Evolutionary conservation across 1,140 invertebrate genomes (phyloP), one percentile per base, ranked within the genome.

Genomic region (Cotesia glomerata): DNA sequence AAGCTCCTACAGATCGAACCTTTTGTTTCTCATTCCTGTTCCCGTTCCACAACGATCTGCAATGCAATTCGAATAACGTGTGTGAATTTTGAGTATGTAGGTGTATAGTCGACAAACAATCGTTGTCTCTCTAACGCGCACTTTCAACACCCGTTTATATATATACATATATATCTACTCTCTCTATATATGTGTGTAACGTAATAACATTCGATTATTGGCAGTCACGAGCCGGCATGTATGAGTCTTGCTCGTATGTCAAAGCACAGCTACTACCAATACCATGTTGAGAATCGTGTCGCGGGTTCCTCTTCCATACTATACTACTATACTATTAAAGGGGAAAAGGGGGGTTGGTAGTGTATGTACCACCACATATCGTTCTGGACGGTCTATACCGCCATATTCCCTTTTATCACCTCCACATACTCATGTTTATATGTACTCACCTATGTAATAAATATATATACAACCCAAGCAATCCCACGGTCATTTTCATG

Each of bases 131-230:
- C 59, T 62, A 49, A 14, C 16, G 13, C n/a, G 56, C 56, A 58
- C 45, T 51, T 45, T 34, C 14, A 49, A 65, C 63, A 65, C 63
- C 39, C 35, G 14, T 51, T 45, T 51, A 51, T 26, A 35, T 26
- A 14, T 45, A 45, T 45, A 7, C 8, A 45, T 8, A 45, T 45
- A 11, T 4, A 36, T 36, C 7, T 36, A 36, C 35, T n/a, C n/a
- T n/a, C n/a, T n/a, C n/a, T n/a, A 36, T 36, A 39, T 39, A 5
- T 39, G 5, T 39, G 34, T 36, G 79, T 80, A 85, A 85, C 80
- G 81, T 83, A 84, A 85, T 86, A 86, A 85, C 80, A 76, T 83
- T 84, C 82, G 81, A 86, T 86, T 85, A 84, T 84, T 81, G 82
- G 80, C 81, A 82, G 82, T 81, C 77, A 80, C 78, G 78, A 73